Percentiles rank a stretch among this genome's conserved stretches.
phyloP scores from a whole-genome alignment of 2,113 vertebrate genomes.

The Condylura cristata region DNA sequence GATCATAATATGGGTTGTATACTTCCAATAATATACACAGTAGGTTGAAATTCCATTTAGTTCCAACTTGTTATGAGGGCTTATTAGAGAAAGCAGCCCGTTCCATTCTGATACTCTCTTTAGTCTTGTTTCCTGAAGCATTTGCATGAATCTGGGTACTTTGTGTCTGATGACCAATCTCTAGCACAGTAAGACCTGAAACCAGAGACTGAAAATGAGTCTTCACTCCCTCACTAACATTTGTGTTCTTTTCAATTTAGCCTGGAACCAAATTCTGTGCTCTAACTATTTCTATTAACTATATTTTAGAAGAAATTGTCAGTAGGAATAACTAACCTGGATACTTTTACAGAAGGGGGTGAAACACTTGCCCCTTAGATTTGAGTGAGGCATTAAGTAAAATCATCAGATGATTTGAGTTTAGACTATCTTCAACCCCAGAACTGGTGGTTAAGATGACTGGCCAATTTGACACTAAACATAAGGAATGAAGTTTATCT shows the following conservation, averaged over 20 bases:
- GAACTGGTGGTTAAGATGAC: slow-evolving; percentile 1
- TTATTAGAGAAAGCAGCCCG: background rate
- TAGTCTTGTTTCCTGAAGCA: background rate
- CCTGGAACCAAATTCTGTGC: slow-evolving; percentile 9
- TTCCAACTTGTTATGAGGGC: background rate
- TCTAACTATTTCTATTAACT: background rate
- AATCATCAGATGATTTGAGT: slow-evolving; percentile 37
- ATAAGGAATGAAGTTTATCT: slow-evolving; percentile 19
- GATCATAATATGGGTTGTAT: background rate
- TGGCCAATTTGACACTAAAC: background rate
- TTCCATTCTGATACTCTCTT: background rate
- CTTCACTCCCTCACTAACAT: background rate
- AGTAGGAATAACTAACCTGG: background rate
- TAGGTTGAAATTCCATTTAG: slow-evolving; percentile 21
- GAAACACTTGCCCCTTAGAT: background rate
- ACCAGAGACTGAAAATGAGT: background rate
- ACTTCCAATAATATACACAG: background rate
- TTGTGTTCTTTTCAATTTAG: background rate
- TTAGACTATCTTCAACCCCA: background rate
- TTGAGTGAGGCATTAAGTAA: background rate
- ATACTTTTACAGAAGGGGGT: background rate
- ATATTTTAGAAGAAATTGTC: background rate
- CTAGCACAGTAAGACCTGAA: background rate
- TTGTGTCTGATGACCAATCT: background rate
- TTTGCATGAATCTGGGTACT: background rate